Percentiles rank a stretch among this genome's conserved stretches.
phyloP scores from a whole-genome alignment of 2,113 vertebrate species.

The Dicrurus megarhynchus region DNA sequence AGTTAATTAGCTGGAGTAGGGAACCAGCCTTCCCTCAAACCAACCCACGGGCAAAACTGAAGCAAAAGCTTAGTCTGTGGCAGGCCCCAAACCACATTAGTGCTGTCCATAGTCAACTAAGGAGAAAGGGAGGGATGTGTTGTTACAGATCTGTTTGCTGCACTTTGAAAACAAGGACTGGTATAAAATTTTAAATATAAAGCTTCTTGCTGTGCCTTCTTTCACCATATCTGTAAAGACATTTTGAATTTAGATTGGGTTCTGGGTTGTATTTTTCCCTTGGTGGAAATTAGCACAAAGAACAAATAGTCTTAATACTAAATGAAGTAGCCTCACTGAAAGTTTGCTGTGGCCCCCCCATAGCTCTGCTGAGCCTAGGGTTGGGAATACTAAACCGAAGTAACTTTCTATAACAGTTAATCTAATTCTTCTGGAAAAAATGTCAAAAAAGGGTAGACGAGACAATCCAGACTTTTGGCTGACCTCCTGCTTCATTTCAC shows the following conservation, averaged over 20 bases:
- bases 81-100: not conserved
- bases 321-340: not conserved
- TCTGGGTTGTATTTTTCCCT: not conserved
- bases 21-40: not conserved
- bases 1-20: not conserved
- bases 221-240: not conserved
- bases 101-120: not conserved
- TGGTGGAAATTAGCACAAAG: not conserved
- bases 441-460: not conserved
- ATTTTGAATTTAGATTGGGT: not conserved
- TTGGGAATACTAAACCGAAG: not conserved
- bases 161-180: not conserved
- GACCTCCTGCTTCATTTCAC: not conserved
- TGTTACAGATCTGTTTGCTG: not conserved
- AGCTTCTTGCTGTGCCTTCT: not conserved
- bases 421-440: not conserved
- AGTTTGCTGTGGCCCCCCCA: not conserved
- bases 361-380: not conserved
- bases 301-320: rapidly evolving
- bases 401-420: not conserved
- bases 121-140: not conserved
- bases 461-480: not conserved
- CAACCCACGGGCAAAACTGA: not conserved
- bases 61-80: not conserved
- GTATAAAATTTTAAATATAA: not conserved